Evolutionary conservation across 2,888 invertebrate genomes (phyloP), one percentile per base, ranked within the genome.

Genomic region (Plusia festucae): DNA sequence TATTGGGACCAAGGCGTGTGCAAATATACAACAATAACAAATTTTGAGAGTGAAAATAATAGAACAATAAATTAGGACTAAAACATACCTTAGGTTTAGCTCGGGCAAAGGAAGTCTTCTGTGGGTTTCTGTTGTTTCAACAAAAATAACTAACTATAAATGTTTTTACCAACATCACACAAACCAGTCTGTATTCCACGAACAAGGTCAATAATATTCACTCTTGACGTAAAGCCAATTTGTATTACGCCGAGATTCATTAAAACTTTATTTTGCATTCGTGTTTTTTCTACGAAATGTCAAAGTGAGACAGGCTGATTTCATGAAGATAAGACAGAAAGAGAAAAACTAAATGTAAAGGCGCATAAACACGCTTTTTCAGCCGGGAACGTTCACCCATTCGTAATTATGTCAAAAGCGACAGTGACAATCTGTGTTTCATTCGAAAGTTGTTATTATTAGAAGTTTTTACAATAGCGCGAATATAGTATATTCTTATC

Each of bases 191-290:
- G 65, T 57, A 20, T 70, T 70, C 46, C 52, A 65, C 65, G 69
- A 70, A 68, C 78, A 79, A 79, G 78, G 78, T 78, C 78, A 81
- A 75, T 72, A 65, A 53, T 66, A 79, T 70, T 63, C 67, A 40
- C 49, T 53, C 46, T 54, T 67, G 67, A 72, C 63, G 63, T 68
- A 65, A 52, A 54, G 22, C 30, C 27, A 62, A n/a, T 57, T 65
- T 30, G 18, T 8, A 56, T 11, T 56, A 61, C 18, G 46, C 9
- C 46, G 5, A 53, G 59, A 58, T 63, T 56, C 49, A 58, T 49
- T 18, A 44, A 52, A 52, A 44, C n/a, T n/a, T 18, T 58, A 49
- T 71, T 59, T 65, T 46, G 56, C 52, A 51, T 46, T 64, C 11
- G 52, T 49, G 44, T 69, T 69, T 8, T 11, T 20, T 11, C 46